phyloP scores from a whole-genome alignment of 2,888 invertebrate genomes.

The Calephelis perditalis region DNA sequence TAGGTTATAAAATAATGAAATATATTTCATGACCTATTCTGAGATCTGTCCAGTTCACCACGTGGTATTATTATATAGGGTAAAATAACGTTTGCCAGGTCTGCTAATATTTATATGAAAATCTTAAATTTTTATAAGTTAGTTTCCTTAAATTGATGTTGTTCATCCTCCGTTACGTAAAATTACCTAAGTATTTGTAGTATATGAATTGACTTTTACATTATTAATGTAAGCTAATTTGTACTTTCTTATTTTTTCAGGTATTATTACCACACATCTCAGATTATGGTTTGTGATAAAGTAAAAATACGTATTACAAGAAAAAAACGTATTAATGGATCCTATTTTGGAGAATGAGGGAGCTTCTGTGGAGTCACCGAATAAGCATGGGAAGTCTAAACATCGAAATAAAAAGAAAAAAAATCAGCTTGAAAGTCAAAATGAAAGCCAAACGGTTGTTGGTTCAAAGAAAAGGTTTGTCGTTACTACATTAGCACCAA shows the following conservation, averaged over 20 bases:
- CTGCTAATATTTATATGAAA: too few relatives aligned
- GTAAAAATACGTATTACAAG: slow-evolving; percentile 37
- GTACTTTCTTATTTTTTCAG: slow-evolving; percentile 44
- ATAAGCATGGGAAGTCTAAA: slow-evolving; percentile 63
- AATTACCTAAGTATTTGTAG: too few relatives aligned
- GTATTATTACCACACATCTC: slow-evolving; percentile 41
- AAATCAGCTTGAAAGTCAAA: slow-evolving; percentile 44
- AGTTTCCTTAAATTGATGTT: too few relatives aligned
- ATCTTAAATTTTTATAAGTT: too few relatives aligned
- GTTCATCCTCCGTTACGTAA: too few relatives aligned
- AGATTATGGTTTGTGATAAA: slow-evolving; percentile 56
- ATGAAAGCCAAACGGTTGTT: slow-evolving; percentile 61
- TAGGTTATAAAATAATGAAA: too few relatives aligned
- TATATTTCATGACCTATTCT: too few relatives aligned
- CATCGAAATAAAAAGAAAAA: slow-evolving; percentile 68
- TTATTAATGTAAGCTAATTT: too few relatives aligned
- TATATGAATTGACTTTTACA: too few relatives aligned
- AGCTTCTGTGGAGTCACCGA: slow-evolving; percentile 57
- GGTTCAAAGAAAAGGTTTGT: slow-evolving; percentile 66
- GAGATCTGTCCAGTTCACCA: too few relatives aligned
- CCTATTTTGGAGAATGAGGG: slow-evolving; percentile 74
- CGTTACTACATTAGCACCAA: slow-evolving; percentile 59
- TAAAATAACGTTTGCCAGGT: too few relatives aligned
- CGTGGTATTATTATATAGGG: too few relatives aligned
- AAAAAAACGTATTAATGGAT: slow-evolving; percentile 48